Evolutionary conservation across 1,140 invertebrate species (phyloP).

Genomic region (Pectinophora gossypiella): DNA sequence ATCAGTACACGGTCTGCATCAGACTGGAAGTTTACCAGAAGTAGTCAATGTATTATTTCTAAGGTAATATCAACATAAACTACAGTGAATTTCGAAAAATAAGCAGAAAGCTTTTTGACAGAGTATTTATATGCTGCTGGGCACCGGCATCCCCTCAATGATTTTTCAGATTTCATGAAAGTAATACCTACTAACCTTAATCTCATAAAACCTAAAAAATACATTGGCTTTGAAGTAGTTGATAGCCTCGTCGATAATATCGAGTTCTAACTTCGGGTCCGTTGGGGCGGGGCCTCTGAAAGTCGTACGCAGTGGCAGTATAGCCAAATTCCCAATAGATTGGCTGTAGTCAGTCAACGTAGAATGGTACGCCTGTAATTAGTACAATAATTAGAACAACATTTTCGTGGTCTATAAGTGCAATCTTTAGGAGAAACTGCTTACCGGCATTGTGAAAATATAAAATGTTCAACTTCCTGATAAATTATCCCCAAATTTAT

Average conservation of each 20-base stretch:
- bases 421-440: not conserved
- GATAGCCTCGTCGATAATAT: constrained; percentile 98
- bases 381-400: not conserved
- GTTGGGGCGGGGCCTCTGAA: constrained; percentile 92
- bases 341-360: constrained; percentile 85
- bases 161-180: no score
- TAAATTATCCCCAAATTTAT: no score
- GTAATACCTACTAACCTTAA: constrained; percentile 85
- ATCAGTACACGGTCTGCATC: constrained; percentile 97
- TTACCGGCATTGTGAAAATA: not conserved
- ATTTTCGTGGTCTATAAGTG: not conserved
- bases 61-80: no score
- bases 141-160: no score
- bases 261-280: constrained; percentile 81
- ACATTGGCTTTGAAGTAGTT: constrained; percentile 99
- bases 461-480: not conserved
- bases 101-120: no score
- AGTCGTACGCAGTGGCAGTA: constrained; percentile 91
- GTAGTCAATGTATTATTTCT: no score
- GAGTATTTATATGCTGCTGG: no score
- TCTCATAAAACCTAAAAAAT: constrained; percentile 99
- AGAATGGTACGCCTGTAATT: constrained; percentile 94
- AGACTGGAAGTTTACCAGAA: constrained; percentile 80
- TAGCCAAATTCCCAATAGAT: constrained; percentile 93
- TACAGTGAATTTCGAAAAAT: no score